phyloP scores from a whole-genome alignment of 2,113 vertebrate species.

The Hepsetus odoe region DNA sequence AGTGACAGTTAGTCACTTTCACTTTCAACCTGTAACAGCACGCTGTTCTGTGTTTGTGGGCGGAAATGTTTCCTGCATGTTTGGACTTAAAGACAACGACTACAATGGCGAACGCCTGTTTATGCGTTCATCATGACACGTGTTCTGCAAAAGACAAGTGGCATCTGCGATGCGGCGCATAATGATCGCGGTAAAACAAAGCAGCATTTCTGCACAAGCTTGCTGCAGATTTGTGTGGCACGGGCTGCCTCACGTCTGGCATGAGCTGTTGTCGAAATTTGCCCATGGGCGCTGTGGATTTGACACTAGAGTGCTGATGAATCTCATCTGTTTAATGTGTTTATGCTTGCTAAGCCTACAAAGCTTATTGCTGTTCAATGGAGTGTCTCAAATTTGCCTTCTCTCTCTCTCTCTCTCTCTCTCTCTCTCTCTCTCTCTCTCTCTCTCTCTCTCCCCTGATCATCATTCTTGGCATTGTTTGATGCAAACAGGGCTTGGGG shows the following conservation, averaged over 20 bases:
- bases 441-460: slow-evolving; percentile 9
- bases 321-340: slow-evolving; percentile 80
- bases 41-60: background rate
- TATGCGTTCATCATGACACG: background rate
- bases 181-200: slow-evolving; percentile 1
- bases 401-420: slow-evolving; percentile 53
- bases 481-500: background rate
- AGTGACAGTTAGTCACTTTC: background rate
- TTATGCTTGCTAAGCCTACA: slow-evolving; percentile 76
- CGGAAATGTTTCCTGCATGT: background rate
- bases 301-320: slow-evolving; percentile 78
- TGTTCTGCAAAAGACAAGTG: background rate
- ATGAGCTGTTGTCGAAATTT: slow-evolving; percentile 59
- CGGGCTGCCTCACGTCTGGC: slow-evolving; percentile 43
- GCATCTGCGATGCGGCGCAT: background rate
- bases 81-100: background rate
- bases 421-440: slow-evolving; percentile 54
- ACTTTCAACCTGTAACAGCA: too few relatives aligned
- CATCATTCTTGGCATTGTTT: slow-evolving; percentile 14
- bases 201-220: background rate
- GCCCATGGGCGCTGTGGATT: slow-evolving; percentile 71
- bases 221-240: slow-evolving; percentile 41
- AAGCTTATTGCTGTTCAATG: slow-evolving; percentile 79
- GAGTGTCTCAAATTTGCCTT: slow-evolving; percentile 76
- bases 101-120: background rate